Evolutionary conservation across 2,797 vertebrate genomes (phyloP).

Genomic region (Thamnophis elegans): DNA sequence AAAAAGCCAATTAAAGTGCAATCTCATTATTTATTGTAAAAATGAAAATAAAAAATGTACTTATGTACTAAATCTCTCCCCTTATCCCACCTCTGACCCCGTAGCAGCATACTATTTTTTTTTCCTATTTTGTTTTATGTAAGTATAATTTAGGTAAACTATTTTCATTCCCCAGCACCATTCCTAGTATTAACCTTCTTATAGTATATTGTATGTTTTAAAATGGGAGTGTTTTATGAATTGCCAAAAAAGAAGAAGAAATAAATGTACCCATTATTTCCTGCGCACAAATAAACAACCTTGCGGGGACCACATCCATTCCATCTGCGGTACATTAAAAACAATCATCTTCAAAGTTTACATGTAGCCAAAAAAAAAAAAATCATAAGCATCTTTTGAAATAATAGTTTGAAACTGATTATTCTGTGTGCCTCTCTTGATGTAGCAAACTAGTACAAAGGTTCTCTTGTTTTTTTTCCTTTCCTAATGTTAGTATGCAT

Average conservation of each 20-base stretch:
- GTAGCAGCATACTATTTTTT: slow-evolving; percentile 92
- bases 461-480: slow-evolving; percentile 84
- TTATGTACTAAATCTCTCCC: slow-evolving; percentile 92
- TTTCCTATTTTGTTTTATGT: slow-evolving; percentile 76
- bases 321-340: neutral
- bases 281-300: neutral
- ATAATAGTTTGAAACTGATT: slow-evolving; percentile 82
- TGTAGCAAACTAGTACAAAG: slow-evolving; percentile 84
- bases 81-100: slow-evolving; percentile 66
- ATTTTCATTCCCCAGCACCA: slow-evolving; percentile 87
- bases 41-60: slow-evolving; percentile 84
- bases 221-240: slow-evolving; percentile 84
- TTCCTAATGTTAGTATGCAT: slow-evolving; percentile 80
- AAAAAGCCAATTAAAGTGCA: slow-evolving; percentile 99
- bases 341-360: slow-evolving; percentile 75
- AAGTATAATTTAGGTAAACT: slow-evolving; percentile 88
- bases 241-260: slow-evolving; percentile 77
- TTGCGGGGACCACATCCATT: neutral
- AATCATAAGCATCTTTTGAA: slow-evolving; percentile 79
- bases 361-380: slow-evolving; percentile 83
- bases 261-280: slow-evolving; percentile 12
- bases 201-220: slow-evolving; percentile 80
- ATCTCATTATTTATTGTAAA: slow-evolving; percentile 99
- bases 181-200: slow-evolving; percentile 93
- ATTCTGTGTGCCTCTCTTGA: slow-evolving; percentile 86